These are phyloP conservation scores for Eretmocerus hayati DNA, from an alignment of 2,888 invertebrate species.

Conservation along the genomic window DNA sequence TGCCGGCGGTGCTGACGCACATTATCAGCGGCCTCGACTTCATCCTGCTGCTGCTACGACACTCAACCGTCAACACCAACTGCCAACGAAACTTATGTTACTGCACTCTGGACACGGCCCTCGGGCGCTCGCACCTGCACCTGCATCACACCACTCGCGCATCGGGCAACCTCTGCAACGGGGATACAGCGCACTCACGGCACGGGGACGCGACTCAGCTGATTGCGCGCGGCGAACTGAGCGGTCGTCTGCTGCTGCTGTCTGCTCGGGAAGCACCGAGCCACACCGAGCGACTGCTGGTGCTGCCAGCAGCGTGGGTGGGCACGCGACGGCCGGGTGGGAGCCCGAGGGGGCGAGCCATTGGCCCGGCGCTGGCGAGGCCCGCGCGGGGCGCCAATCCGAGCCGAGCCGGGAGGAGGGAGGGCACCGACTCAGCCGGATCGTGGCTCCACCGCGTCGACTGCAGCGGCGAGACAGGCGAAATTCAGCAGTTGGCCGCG, in stretches of 20 bases:
- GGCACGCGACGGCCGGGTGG: not conserved
- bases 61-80: no score
- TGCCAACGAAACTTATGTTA: no score
- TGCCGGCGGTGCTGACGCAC: constrained; percentile 43
- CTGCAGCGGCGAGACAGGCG: constrained; percentile 9
- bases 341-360: not conserved
- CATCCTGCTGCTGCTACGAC: constrained; percentile 1
- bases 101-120: not conserved
- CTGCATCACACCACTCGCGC: not conserved
- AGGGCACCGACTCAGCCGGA: constrained; percentile 31
- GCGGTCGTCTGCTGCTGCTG: constrained; percentile 17
- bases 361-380: not conserved
- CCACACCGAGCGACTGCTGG: constrained; percentile 33
- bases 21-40: constrained; percentile 25
- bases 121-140: not conserved
- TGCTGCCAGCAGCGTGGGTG: not conserved
- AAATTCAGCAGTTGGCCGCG: constrained; percentile 17
- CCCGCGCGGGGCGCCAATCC: constrained; percentile 7
- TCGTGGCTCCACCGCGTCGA: constrained; percentile 26
- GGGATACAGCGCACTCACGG: not conserved
- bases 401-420: constrained; percentile 15
- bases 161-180: not conserved
- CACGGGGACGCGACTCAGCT: constrained; percentile 6
- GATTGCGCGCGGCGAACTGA: constrained; percentile 41
- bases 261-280: constrained; percentile 38